A percentile compares a stretch with the other conserved stretches of the same genome.
These are phyloP conservation scores for Malthinus flaveolus DNA, from an alignment of 2,888 invertebrate genomes.

Conservation along the genomic window DNA sequence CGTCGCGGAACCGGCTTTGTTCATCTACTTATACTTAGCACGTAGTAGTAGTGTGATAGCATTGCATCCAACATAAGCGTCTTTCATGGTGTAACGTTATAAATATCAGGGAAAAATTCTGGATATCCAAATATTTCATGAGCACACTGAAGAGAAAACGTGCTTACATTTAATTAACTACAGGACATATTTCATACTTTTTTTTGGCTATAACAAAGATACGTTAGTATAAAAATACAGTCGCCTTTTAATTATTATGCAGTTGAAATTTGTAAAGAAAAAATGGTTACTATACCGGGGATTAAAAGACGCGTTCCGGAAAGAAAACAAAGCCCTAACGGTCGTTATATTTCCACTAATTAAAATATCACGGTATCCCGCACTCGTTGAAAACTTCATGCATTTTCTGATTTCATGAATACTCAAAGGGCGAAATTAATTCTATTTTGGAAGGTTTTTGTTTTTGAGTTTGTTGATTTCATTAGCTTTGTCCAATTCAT, in stretches of 20 bases:
- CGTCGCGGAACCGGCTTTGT: too few relatives aligned
- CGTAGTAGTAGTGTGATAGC: conserved; percentile 17
- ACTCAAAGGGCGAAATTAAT: conserved; percentile 32
- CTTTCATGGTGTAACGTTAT: conserved; percentile 9
- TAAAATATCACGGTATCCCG: conserved; percentile 38
- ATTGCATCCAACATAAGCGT: conserved; percentile 9
- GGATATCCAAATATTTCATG: conserved; percentile 36
- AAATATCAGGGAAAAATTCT: conserved; percentile 31
- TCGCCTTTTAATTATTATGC: conserved; percentile 7
- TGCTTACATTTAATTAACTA: conserved; percentile 37
- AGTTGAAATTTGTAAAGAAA: neutral
- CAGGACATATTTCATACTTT: conserved; percentile 31
- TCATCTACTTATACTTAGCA: conserved; percentile 17
- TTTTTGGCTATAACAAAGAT: conserved; percentile 15
- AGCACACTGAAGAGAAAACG: conserved; percentile 34
- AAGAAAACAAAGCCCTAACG: conserved; percentile 29
- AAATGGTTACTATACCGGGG: conserved; percentile 11
- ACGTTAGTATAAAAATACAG: conserved; percentile 16
- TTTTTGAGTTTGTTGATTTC: conserved; percentile 26
- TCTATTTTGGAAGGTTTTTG: conserved; percentile 22
- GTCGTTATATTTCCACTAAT: conserved; percentile 35
- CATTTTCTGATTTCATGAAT: conserved; percentile 36
- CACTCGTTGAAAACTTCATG: conserved; percentile 31
- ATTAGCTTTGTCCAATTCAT: conserved; percentile 21
- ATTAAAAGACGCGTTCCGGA: conserved; percentile 34